Percentiles rank a stretch among this genome's conserved stretches.
Evolutionary conservation across 2,113 vertebrate genomes (phyloP).

Genomic region (Planiliza haematocheilus): DNA sequence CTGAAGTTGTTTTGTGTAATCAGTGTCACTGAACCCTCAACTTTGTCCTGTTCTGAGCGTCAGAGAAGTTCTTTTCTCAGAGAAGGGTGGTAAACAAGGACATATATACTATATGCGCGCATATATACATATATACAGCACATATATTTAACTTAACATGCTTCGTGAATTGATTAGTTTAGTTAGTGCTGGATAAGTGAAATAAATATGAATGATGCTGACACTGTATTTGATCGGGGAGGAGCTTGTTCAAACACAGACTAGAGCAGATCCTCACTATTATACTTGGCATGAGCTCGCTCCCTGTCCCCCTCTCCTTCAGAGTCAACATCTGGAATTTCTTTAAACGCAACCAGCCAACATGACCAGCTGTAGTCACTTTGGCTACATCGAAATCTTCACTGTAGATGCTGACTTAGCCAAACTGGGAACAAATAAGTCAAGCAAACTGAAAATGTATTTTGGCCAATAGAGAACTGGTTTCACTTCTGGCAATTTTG

Average conservation of each 20-base stretch:
- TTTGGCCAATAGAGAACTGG: no score
- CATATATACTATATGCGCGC: not conserved
- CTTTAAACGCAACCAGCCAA: no score
- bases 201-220: no score
- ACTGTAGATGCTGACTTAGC: no score
- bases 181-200: no score
- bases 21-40: slow-evolving; percentile 38
- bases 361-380: no score
- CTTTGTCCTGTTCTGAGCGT: slow-evolving; percentile 52
- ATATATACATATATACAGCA: not conserved
- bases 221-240: not conserved
- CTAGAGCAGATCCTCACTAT: not conserved
- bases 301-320: no score
- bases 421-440: no score
- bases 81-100: not conserved
- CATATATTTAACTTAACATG: not conserved
- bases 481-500: no score
- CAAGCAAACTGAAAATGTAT: no score
- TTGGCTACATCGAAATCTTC: no score
- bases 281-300: not conserved
- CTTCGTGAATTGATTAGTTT: not conserved
- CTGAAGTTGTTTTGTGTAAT: slow-evolving; percentile 26
- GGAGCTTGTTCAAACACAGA: not conserved
- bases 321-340: no score
- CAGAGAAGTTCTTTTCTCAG: not conserved